Evolutionary conservation across 2,113 vertebrate genomes (phyloP).

Genomic region (Pelodiscus sinensis): DNA sequence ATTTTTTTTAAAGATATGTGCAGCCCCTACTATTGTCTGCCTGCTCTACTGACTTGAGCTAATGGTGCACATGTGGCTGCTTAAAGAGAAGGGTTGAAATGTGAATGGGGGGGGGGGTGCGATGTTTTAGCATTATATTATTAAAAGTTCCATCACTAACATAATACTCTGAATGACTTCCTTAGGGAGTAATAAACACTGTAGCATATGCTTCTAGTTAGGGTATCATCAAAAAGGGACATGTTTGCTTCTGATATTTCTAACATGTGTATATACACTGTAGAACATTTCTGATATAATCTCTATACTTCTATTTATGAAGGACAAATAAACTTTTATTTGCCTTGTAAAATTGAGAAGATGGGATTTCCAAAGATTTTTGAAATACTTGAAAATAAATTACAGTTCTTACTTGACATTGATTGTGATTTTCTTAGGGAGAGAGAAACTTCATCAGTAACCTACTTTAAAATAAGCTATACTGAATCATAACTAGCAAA

Average conservation of each 20-base stretch:
- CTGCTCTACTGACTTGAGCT: constrained; percentile 60
- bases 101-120: constrained; percentile 43
- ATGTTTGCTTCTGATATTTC: neutral
- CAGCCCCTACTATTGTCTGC: constrained; percentile 62
- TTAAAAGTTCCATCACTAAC: constrained; percentile 42
- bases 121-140: constrained; percentile 19
- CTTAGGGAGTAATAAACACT: neutral
- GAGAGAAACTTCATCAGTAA: neutral
- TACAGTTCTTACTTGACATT: neutral
- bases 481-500: neutral
- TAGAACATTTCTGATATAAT: neutral
- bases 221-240: neutral
- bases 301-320: neutral
- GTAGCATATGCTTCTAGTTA: neutral
- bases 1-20: constrained; percentile 63
- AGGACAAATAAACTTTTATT: neutral
- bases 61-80: constrained; percentile 62
- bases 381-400: neutral
- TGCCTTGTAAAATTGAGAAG: neutral
- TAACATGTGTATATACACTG: neutral
- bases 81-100: constrained; percentile 50
- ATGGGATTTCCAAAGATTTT: neutral
- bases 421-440: neutral
- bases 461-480: neutral
- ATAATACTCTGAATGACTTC: constrained; percentile 30